Base-by-base conservation (phyloP, 2,888 invertebrate genomes). In the Hofmannophila pseudospretella region DNA sequence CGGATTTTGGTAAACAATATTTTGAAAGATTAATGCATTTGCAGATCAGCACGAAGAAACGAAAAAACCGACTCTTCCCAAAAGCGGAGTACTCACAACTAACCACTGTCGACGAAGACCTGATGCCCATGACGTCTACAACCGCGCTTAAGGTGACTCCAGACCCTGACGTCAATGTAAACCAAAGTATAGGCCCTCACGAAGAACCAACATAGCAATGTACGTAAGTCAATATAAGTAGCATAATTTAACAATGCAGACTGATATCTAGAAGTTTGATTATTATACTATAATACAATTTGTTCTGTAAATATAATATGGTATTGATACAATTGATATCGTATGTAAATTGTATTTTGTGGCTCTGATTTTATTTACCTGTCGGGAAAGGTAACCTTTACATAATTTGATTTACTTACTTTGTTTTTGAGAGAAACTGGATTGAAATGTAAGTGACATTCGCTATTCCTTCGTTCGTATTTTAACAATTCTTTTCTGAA, bases 161-260 rank as follows among this genome's bases (percentile, higher is more conserved):
- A 8, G 42, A 43, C 8, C 22, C 28, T 8, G 32, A 16, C 22
- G 31, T 42, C 27, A 12, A 39, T 36, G 40, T 27, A 20, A 31
- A 34, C 61, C 54, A 60, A 54, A 62, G 50, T 44, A 58, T 60
- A 47, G 63, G 57, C 45, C 59, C 67, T 57, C 58, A 69, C 25
- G 81, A 78, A 60, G 84, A 84, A 71, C 78, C 77, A 65, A 81
- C 81, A 66, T 84, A 84, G 76, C 66, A 70, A 75, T 62, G 66
- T 63, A 46, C 42, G 45, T 58, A 60, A 44, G 58, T 70, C 64
- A 63, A 72, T 68, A 63, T 55, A 54, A 66, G 64, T 76, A 76
- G 70, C 62, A 56, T 69, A 31, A 36, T 26, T 11, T 31, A 74
- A 78, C 69, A 79, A 71, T 63, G 76, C 84, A 81, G 85, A 85